Base-by-base conservation (phyloP, 92 coral and sea anemone genomes). In the Porites lobata region DNA sequence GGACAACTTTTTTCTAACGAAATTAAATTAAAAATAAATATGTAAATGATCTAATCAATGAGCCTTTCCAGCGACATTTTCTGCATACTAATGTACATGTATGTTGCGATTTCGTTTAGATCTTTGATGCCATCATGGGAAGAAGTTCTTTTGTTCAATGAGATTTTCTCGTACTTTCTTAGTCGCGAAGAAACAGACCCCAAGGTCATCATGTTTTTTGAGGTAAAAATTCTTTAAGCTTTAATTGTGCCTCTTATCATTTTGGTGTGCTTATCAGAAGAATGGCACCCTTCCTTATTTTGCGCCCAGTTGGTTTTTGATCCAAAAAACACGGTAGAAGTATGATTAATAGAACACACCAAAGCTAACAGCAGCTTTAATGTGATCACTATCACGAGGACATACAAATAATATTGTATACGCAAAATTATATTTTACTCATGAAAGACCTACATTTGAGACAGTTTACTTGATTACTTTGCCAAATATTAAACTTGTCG, bases 41-140 rank as follows among this genome's bases (percentile, higher is more conserved):
- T 38, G 47, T 0, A 38, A 38, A 0, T 38, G 47, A 4, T 38
- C 47, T 38, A 0, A 38, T 38, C 47, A 38, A 38, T 38, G 47
- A 38, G 47, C 47, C 76, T 70, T 56, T 56, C 61, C 61, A 56
- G 61, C 61, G 13, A 18, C 59, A 22, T 10, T 75, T 11, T 50
- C 13, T 47, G 51, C 9, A 32, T 8, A 9, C 10, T 22, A 51
- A 70, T 9, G 61, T 56, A 56, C 11, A 56, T 10, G 52, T 11
- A n/a, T 57, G 24, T 51, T 21, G 70, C 19, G 7, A 38, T 88
- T 72, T 9, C 3, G 72, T 63, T 4, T 70, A 97, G 99, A 85
- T 97, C 97, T 51, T 77, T 97, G 76, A 88, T 90, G 57, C 99
- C 99, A 65, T 90, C 89, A 19, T 98, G 99, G 99, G 99, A 98